Base-by-base conservation (phyloP, 1,140 invertebrate genomes). In the Drosophila suzukii region DNA sequence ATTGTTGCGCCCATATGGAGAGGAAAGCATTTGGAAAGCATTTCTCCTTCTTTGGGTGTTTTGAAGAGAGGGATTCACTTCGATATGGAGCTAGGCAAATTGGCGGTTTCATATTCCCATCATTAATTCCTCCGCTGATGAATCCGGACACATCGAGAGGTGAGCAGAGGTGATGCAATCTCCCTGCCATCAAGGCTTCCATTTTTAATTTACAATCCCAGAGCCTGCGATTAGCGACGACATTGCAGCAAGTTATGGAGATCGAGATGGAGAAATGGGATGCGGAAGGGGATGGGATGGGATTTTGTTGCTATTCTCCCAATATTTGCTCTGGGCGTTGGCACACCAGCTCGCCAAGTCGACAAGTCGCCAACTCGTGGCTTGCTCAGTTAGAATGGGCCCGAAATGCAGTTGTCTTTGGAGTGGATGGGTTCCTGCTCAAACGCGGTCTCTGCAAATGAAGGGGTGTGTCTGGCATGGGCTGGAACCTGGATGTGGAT, bases 361-460 rank as follows among this genome's bases (percentile, higher is more conserved):
- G 61, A 47, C 43, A 58, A 54, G 46, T 78, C 41, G 65, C 63
- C 58, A 79, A 74, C 51, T 66, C 38, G 60, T 47, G 50, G 76
- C 65, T 66, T 73, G 62, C 74, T 78, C 13, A 38, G 8, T 15
- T 47, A 20, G 7, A 36, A 30, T 30, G 56, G 57, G 34, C 71
- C 63, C 49, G 53, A 71, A 79, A 81, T 75, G 82, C 83, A 86
- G 82, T 86, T 86, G 83, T 86, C 82, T 86, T 65, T 62, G 58
- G 44, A 62, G 44, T 38, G 34, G 44, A 46, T 50, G 36, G 58
- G 58, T 63, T 41, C 58, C 34, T 46, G 57, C 47, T 55, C 36
- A n/a, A 41, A 46, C 66, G 59, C 32, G 20, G 47, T 44, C 39
- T 51, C 55, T 50, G 49, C n/a, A 51, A 51, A 51, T 70, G 56